Percentiles rank a stretch among this genome's conserved stretches.
Conservation (phyloP, 2,113 vertebrate species). For the Amphiprion ocellaris region DNA sequence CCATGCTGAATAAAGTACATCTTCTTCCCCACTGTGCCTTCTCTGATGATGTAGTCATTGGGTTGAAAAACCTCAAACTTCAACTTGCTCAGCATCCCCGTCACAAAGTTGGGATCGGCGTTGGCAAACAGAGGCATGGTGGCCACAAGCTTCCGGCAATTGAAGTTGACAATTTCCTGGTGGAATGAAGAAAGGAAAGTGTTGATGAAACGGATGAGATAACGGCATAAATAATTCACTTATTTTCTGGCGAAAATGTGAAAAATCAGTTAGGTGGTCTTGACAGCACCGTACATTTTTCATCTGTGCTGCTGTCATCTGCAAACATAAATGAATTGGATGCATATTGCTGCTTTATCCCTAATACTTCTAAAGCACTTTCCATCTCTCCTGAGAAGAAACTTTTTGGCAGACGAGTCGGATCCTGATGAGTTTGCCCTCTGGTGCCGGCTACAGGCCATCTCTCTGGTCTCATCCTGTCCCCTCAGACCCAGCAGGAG, state of each 20-base stretch:
- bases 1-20: slow-evolving; percentile 99
- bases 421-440: slow-evolving; percentile 76
- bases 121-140: slow-evolving; percentile 99
- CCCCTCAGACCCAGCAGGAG: slow-evolving; percentile 71
- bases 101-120: slow-evolving; percentile 98
- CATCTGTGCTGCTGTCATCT: slow-evolving; percentile 34
- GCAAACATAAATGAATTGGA: slow-evolving; percentile 58
- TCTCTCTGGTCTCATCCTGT: slow-evolving; percentile 71
- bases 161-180: slow-evolving; percentile 99
- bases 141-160: slow-evolving; percentile 96
- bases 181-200: slow-evolving; percentile 47
- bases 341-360: slow-evolving; percentile 62
- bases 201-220: slow-evolving; percentile 20
- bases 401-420: slow-evolving; percentile 64
- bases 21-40: slow-evolving; percentile 98
- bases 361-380: slow-evolving; percentile 70
- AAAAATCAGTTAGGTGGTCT: slow-evolving; percentile 25
- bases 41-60: slow-evolving; percentile 97
- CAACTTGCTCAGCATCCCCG: slow-evolving; percentile 97
- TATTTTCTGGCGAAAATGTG: neutral
- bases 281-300: slow-evolving; percentile 28
- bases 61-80: slow-evolving; percentile 98
- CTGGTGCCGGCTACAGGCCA: slow-evolving; percentile 60
- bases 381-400: slow-evolving; percentile 67
- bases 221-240: slow-evolving; percentile 2